Evolutionary conservation across 1,140 invertebrate genomes (phyloP), one percentile per base, ranked within the genome.

Genomic region (Calliphora vicina): DNA sequence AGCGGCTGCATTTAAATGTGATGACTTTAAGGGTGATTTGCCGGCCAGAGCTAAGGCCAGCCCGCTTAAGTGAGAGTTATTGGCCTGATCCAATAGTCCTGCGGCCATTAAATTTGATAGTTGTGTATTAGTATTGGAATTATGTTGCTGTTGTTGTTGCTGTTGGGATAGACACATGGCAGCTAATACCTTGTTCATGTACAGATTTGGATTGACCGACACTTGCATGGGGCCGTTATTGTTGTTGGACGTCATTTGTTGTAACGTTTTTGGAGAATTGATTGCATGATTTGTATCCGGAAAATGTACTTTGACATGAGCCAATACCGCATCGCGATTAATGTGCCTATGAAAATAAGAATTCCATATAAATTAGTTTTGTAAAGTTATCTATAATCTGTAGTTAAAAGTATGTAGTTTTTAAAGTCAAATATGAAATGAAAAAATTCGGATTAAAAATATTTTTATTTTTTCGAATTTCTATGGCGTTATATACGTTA

Each of bases 291-390:
- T 87, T 9, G 85, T 82, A 81, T 87, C 88, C 84, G 87, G 91
- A 74, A 94, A 94, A 88, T 95, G 94, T 35, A 92, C 92, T 83
- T 93, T 94, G 0, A 95, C 94, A 84, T 96, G 95, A 17, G 91
- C 91, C 45, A 95, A 90, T 1, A 95, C 93, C 1, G 93, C 92
- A 26, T 94, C 93, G 25, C 93, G 93, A 84, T 93, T 94, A 2
- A 92, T 91, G 88, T 95, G 93, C 84, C 94, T 94, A 86, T 43
- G 35, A 10, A 5, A 35, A 35, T 10, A 35, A 35, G 10, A 5
- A 8, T 35, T 8, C 10, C 35, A 2, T 35, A 10, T 8, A 10
- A 35, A 35, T 35, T 35, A 5, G 35, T 35, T 35, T n/a, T n/a
- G n/a, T n/a, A n/a, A n/a, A n/a, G n/a, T n/a, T n/a, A n/a, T n/a